Base-by-base conservation (phyloP, 2,888 invertebrate genomes). In the Crossocerus cetratus region DNA sequence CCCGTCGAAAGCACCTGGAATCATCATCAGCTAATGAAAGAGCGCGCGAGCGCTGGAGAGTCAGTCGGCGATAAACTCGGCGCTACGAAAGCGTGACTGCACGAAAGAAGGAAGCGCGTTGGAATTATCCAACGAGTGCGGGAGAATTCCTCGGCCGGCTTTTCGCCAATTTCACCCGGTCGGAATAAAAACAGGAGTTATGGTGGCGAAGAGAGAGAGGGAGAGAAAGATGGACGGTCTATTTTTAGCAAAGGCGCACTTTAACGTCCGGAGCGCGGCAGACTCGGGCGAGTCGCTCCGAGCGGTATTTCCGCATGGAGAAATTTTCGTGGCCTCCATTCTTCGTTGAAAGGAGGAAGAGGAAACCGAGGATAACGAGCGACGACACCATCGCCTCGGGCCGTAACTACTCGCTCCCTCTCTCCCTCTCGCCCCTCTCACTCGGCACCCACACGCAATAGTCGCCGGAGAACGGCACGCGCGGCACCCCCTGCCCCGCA, bases 61-160 rank as follows among this genome's bases (percentile, higher is more conserved):
- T 32, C 8, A 32, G 32, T 1, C 32, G 3, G 3, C 32, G 32
- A 32, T 32, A 32, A 32, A 32, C 32, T 32, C 69, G 68, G 60
- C 66, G 62, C 71, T 60, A 78, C 81, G 80, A 81, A 81, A 81
- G 80, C 80, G 80, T 81, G 81, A 81, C 80, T 81, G 72, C 78
- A 74, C 81, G 69, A 71, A 76, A 78, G 76, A 81, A 78, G 72
- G 76, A 72, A 78, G 67, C 71, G 76, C 74, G 4, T 69, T 70
- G 62, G 71, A 71, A 71, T 76, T 76, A 76, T 75, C 70, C 75
- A 67, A 59, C 75, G 42, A 62, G 61, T 54, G 71, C 70, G 4
- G 49, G 68, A 75, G 62, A 65, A 74, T 62, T 20, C 65, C 13
- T 63, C 61, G 70, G n/a, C 65, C 75, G 75, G 67, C 71, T 66